Conservation (phyloP, 2,888 invertebrate species). For the Lampropteryx suffumata region DNA sequence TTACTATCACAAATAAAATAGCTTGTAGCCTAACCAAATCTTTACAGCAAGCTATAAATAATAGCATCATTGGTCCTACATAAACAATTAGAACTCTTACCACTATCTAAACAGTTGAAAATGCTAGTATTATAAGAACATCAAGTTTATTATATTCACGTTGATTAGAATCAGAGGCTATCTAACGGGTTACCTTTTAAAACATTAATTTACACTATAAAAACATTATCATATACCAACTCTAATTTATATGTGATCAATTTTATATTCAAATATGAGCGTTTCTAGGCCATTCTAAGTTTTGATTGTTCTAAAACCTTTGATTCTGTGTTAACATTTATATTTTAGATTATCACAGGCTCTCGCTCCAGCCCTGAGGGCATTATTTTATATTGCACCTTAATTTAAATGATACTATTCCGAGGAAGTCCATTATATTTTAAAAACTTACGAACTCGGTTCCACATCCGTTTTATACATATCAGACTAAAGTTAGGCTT, state of each 20-base stretch:
- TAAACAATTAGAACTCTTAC: slow-evolving; percentile 41
- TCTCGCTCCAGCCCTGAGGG: slow-evolving; percentile 72
- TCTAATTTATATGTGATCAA: background rate
- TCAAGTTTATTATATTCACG: slow-evolving; percentile 46
- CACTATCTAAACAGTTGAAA: slow-evolving; percentile 39
- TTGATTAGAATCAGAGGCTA: slow-evolving; percentile 34
- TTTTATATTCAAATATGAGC: slow-evolving; percentile 46
- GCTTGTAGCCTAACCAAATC: slow-evolving; percentile 45
- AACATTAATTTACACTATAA: slow-evolving; percentile 30
- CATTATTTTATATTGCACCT: slow-evolving; percentile 68
- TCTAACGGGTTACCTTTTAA: slow-evolving; percentile 26
- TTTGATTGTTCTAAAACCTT: slow-evolving; percentile 43
- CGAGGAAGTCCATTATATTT: slow-evolving; percentile 43
- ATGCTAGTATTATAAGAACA: slow-evolving; percentile 64
- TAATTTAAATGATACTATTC: slow-evolving; percentile 58
- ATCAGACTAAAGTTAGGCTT: slow-evolving; percentile 48
- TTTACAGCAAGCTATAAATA: slow-evolving; percentile 44
- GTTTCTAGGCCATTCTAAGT: slow-evolving; percentile 56
- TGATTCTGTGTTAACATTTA: slow-evolving; percentile 44
- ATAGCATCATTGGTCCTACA: slow-evolving; percentile 62
- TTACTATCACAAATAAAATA: slow-evolving; percentile 69
- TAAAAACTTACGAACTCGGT: slow-evolving; percentile 54
- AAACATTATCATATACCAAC: slow-evolving; percentile 11
- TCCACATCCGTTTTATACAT: slow-evolving; percentile 48
- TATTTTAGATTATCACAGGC: slow-evolving; percentile 78